phyloP scores from a whole-genome alignment of 2,113 vertebrate species.

The Amazona vittata region DNA sequence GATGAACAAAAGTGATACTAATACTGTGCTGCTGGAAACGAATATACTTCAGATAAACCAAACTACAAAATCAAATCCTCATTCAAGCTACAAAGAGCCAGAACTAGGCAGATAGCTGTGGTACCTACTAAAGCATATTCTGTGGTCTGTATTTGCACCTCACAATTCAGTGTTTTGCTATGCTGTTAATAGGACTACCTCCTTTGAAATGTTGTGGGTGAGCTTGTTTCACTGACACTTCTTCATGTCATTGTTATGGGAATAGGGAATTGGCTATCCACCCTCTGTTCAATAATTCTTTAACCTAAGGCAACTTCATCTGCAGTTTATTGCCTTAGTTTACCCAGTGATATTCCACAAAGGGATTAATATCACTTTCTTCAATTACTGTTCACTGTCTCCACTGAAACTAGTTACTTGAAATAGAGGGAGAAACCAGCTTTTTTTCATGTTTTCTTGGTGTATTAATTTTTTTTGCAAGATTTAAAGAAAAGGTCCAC shows the following conservation, averaged over 20 bases:
- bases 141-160: not conserved
- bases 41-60: not conserved
- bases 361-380: not conserved
- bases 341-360: not conserved
- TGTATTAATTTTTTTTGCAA: not conserved
- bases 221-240: not conserved
- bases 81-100: not conserved
- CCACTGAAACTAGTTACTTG: not conserved
- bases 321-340: not conserved
- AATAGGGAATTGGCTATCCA: not conserved
- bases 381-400: not conserved
- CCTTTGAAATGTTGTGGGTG: not conserved
- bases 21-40: not conserved
- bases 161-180: not conserved
- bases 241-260: not conserved
- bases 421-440: not conserved
- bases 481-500: not conserved
- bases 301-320: not conserved
- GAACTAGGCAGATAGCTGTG: not conserved
- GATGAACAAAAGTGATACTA: not conserved
- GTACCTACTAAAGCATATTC: not conserved
- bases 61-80: not conserved
- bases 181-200: not conserved
- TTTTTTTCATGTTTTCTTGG: not conserved
- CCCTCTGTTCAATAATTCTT: not conserved